Percentiles rank a stretch among this genome's conserved stretches.
Evolutionary conservation across 2,888 invertebrate species (phyloP).

Genomic region (Oeneis ivallda): DNA sequence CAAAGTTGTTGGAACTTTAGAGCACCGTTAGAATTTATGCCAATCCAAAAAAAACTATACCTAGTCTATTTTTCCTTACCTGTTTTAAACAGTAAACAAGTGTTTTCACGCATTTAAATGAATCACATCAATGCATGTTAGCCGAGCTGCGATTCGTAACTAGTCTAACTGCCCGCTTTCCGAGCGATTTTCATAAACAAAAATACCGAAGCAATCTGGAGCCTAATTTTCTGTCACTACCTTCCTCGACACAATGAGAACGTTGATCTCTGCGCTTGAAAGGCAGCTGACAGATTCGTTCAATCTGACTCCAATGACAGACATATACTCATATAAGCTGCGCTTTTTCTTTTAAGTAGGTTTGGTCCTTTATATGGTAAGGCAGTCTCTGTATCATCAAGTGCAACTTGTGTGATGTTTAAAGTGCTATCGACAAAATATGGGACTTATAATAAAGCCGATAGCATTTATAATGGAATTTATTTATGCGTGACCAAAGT

Average conservation of each 20-base stretch:
- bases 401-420: too few species aligned
- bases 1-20: slow-evolving; percentile 2
- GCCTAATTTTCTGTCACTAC: slow-evolving; percentile 78
- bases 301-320: slow-evolving; percentile 51
- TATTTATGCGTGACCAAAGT: too few species aligned
- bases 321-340: slow-evolving; percentile 49
- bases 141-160: too few species aligned
- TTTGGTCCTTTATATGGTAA: slow-evolving; percentile 47
- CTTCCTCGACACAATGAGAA: slow-evolving; percentile 74
- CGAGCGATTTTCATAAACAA: slow-evolving; percentile 66
- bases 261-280: slow-evolving; percentile 74
- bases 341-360: slow-evolving; percentile 36
- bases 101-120: too few species aligned
- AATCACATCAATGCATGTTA: too few species aligned
- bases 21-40: neutral
- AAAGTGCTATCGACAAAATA: too few species aligned
- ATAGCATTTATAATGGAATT: too few species aligned
- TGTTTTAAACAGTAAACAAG: too few species aligned
- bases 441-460: too few species aligned
- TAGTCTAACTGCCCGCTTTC: slow-evolving; percentile 66
- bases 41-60: too few species aligned
- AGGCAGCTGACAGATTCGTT: slow-evolving; percentile 68
- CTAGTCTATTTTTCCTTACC: too few species aligned
- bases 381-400: too few species aligned
- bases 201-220: slow-evolving; percentile 76